Conservation (phyloP, 2,888 invertebrate genomes). For the Blomia tropicalis region DNA sequence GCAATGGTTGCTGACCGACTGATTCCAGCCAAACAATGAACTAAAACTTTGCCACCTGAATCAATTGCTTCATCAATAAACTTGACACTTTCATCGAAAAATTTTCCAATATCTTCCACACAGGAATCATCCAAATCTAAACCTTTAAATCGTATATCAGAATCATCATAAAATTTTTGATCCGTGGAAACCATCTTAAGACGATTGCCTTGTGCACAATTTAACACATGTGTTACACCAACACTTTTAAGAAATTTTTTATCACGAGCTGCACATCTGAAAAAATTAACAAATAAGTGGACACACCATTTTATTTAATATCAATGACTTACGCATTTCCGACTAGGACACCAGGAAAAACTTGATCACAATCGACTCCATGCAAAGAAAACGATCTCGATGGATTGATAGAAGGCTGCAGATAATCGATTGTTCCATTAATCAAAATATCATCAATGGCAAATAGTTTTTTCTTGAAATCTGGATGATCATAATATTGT, state of each 20-base stretch:
- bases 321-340: conserved; percentile 51
- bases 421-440: too few species aligned
- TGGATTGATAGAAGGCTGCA: too few species aligned
- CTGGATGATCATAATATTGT: background rate
- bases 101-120: conserved; percentile 57
- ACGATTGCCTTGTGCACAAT: conserved; percentile 49
- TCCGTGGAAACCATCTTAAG: conserved; percentile 65
- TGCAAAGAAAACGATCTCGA: background rate
- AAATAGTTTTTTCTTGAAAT: conserved; percentile 4
- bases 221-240: conserved; percentile 70
- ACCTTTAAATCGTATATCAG: conserved; percentile 56
- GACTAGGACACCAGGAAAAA: conserved; percentile 54
- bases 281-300: background rate
- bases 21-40: conserved; percentile 64
- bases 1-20: conserved; percentile 66
- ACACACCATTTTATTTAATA: background rate
- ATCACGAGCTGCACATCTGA: conserved; percentile 59
- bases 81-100: conserved; percentile 59
- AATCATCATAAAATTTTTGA: conserved; percentile 54
- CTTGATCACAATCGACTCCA: conserved; percentile 55
- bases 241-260: conserved; percentile 53
- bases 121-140: conserved; percentile 62
- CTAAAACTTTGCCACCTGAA: conserved; percentile 59
- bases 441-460: background rate
- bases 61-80: conserved; percentile 63